Evolutionary conservation across 2,113 vertebrate species (phyloP), one percentile per base, ranked within the genome.

Genomic region (Lamprotornis superbus): DNA sequence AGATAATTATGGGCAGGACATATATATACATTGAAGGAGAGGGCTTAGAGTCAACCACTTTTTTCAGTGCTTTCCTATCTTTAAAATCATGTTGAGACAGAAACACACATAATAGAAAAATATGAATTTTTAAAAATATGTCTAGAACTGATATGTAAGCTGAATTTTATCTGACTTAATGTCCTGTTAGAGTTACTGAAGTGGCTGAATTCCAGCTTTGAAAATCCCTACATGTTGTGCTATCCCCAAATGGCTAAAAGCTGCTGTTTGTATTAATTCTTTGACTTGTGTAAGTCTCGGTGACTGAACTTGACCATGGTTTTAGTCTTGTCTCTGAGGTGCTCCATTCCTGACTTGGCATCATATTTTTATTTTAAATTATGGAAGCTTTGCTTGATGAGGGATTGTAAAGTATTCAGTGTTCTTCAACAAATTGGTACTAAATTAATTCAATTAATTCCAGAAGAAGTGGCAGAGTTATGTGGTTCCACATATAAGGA

Each of bases 61-160:
- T 33, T 31, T 68, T 28, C 22, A 31, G 0, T 27, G 49, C 31
- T 92, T 89, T 87, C 30, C 0, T 74, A 2, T 63, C 35, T 56
- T 67, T 46, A 37, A 87, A 78, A 49, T 53, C 50, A 33, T 27
- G 8, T 20, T 71, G 69, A 60, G 61, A 47, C 9, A 87, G 47
- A 87, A 95, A 63, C 10, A 83, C 9, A 35, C 12, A 2, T 4
- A 46, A 59, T 7, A 79, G 42, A 37, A 79, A 82, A 87, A 75
- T 12, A 46, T 0, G 1, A 19, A 6, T 33, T 74, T 65, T 59
- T 15, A 1, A 18, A 5, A 18, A 68, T 40, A 17, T 13, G 18
- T 40, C 10, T 46, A 37, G 30, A 83, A 74, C 12, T 63, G 70
- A 64, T 84, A 37, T 8, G 15, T 30, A 50, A 70, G 24, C 49